Conservation (phyloP, 2,113 vertebrate genomes). For the Phrynosoma blainvillii region DNA sequence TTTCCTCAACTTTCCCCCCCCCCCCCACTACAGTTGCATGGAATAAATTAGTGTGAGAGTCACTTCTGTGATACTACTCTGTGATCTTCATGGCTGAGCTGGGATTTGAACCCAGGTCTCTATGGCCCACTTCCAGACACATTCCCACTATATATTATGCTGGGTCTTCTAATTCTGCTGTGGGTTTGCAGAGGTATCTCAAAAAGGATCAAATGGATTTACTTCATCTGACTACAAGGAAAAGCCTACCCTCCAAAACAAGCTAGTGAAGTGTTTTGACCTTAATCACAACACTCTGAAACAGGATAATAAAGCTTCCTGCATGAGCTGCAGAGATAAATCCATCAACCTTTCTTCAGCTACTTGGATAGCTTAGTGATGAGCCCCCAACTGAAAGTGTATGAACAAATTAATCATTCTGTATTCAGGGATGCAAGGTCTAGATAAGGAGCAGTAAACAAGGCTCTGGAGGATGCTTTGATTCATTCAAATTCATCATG, state of each 20-base stretch:
- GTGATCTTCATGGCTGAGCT: not conserved
- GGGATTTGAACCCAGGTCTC: not conserved
- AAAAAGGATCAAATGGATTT: not conserved
- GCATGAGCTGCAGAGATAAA: slow-evolving; percentile 32
- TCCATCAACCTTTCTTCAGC: slow-evolving; percentile 15
- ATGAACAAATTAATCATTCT: slow-evolving; percentile 24
- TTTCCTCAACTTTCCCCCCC: too few species aligned
- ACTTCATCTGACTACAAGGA: not conserved
- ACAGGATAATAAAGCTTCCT: slow-evolving; percentile 29
- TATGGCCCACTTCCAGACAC: not conserved
- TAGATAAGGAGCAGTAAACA: slow-evolving; percentile 9
- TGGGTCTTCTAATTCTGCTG: not conserved
- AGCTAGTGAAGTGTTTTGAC: slow-evolving; percentile 19
- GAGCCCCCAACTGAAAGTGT: not conserved
- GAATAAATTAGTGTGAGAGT: not conserved
- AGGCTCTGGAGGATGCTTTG: not conserved
- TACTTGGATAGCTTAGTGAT: not conserved
- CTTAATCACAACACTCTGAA: slow-evolving; percentile 31
- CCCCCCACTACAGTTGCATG: not conserved
- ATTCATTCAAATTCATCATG: not conserved
- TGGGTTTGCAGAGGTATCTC: not conserved
- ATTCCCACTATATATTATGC: too few species aligned
- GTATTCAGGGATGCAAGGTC: slow-evolving; percentile 16
- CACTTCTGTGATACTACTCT: not conserved
- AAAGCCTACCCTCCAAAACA: not conserved